A percentile compares a stretch with the other conserved stretches of the same genome.
Conservation (phyloP, 2,113 vertebrate genomes). For the Chelonoidis abingdonii region DNA sequence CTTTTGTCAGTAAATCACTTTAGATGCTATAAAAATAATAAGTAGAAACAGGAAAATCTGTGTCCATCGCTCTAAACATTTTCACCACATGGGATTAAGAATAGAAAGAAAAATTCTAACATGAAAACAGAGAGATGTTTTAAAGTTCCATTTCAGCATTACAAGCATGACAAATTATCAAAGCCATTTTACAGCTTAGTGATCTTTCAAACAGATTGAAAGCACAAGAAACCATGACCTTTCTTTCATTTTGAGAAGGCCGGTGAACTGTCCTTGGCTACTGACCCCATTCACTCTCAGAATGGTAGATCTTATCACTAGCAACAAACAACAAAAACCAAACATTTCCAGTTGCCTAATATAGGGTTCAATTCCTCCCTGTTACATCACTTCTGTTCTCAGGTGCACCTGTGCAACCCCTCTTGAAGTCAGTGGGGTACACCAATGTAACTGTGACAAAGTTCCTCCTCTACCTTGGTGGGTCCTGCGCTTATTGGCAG, state of each 20-base stretch:
- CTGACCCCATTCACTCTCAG: not conserved
- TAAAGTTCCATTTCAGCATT: not conserved
- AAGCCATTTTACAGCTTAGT: not conserved
- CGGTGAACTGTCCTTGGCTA: not conserved
- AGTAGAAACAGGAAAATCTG: not conserved
- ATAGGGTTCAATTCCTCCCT: not conserved
- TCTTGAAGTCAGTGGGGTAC: not conserved
- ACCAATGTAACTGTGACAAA: not conserved
- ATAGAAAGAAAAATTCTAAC: not conserved
- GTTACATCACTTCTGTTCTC: not conserved
- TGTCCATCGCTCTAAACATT: not conserved
- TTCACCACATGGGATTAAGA: not conserved
- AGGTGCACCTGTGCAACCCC: not conserved
- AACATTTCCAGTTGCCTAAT: not conserved
- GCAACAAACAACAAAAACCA: not conserved
- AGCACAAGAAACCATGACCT: conserved; percentile 1
- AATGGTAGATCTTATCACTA: not conserved
- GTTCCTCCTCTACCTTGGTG: no score
- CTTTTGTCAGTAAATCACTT: not conserved
- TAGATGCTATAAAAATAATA: not conserved
- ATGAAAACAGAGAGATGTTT: not conserved
- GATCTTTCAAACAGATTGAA: not conserved
- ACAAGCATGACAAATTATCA: conserved; percentile 16
- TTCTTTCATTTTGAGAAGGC: not conserved
- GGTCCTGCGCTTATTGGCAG: no score